A percentile compares a stretch with the other conserved stretches of the same genome.
phyloP scores from a whole-genome alignment of 2,888 invertebrate species.

The Ectobius pallidus region DNA sequence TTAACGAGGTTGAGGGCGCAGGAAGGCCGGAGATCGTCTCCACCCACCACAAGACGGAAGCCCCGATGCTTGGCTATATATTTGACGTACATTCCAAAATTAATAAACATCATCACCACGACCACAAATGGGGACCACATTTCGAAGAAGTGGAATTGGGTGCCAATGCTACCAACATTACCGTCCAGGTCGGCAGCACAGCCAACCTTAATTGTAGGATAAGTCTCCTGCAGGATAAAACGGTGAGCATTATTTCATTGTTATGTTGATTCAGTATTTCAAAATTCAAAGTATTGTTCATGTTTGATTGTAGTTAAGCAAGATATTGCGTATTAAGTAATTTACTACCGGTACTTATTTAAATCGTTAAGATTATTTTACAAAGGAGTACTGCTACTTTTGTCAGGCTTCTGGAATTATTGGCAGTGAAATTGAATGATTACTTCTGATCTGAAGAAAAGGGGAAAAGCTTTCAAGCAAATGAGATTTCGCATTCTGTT shows the following conservation, averaged over 20 bases:
- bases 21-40: neutral
- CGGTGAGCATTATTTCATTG: too few species aligned
- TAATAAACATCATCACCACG: slow-evolving; percentile 73
- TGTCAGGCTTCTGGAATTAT: too few species aligned
- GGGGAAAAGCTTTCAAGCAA: too few species aligned
- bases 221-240: slow-evolving; percentile 75
- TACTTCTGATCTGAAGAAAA: too few species aligned
- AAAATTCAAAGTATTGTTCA: too few species aligned
- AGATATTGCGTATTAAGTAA: too few species aligned
- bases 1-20: neutral
- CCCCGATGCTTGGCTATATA: slow-evolving; percentile 75
- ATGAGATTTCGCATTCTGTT: too few species aligned
- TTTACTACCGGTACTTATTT: neutral
- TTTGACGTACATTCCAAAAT: slow-evolving; percentile 72
- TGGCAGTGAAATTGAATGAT: too few species aligned
- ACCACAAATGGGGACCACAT: slow-evolving; percentile 64
- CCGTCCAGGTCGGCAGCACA: slow-evolving; percentile 74
- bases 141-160: slow-evolving; percentile 60
- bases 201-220: slow-evolving; percentile 77
- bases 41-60: slow-evolving; percentile 56
- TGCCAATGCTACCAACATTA: slow-evolving; percentile 71
- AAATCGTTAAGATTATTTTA: too few species aligned
- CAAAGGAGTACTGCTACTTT: too few species aligned
- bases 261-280: too few species aligned
- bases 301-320: too few species aligned